Conservation (phyloP, 2,113 vertebrate genomes). For the Xiphophorus couchianus region DNA sequence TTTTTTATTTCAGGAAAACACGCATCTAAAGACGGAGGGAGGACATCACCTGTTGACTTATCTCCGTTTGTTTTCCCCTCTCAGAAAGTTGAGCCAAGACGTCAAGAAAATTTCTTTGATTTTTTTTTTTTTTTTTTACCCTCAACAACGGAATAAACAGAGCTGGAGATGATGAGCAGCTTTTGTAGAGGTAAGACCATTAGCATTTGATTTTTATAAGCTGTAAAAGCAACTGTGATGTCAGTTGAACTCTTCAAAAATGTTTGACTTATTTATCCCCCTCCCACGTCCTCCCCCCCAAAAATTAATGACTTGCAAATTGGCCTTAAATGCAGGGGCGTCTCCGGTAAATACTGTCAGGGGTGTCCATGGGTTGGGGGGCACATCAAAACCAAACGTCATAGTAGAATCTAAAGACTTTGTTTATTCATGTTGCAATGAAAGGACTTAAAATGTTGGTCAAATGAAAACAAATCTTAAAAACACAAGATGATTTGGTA, state of each 20-base stretch:
- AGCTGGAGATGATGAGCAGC: constrained; percentile 58
- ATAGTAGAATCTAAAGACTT: background rate
- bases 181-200: constrained; percentile 60
- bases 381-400: background rate
- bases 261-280: background rate
- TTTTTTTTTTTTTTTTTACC: background rate
- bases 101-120: background rate
- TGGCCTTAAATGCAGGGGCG: background rate
- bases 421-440: background rate
- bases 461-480: background rate
- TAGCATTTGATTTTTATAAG: background rate
- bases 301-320: background rate
- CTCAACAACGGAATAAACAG: constrained; percentile 38
- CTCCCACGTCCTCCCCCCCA: too few relatives aligned
- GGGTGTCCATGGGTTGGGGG: background rate
- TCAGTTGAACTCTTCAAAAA: background rate
- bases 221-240: background rate
- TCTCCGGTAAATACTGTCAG: background rate
- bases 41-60: constrained; percentile 34
- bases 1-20: background rate
- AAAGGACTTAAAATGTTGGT: background rate
- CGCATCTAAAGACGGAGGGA: background rate
- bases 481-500: background rate
- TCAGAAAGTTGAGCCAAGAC: background rate
- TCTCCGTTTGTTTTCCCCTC: background rate